Base-by-base conservation (phyloP, 2,888 invertebrate species). In the Suillia variegata region DNA sequence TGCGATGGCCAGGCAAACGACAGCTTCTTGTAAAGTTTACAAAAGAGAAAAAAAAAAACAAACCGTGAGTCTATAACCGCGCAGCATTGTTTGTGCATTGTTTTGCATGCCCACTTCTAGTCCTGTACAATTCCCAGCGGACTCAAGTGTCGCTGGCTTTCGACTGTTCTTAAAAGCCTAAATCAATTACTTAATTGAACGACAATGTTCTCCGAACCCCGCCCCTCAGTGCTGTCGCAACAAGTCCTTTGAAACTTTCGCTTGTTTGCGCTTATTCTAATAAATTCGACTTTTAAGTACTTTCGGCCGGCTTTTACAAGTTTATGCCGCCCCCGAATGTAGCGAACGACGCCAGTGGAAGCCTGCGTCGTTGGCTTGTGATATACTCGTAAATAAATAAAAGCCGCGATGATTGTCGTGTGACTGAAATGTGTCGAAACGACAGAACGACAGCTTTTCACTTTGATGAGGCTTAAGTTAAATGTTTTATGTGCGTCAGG, bases 111-210 rank as follows among this genome's bases (percentile, higher is more conserved):
- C n/a, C n/a, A 45, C 45, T 45, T 45, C 5, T 20, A 45, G 45
- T n/a, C n/a, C n/a, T n/a, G n/a, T n/a, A n/a, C n/a, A n/a, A n/a
- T n/a, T n/a, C n/a, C n/a, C n/a, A n/a, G n/a, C n/a, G n/a, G n/a
- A n/a, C n/a, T n/a, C n/a, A n/a, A n/a, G n/a, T n/a, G n/a, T n/a
- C n/a, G n/a, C n/a, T n/a, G n/a, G n/a, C n/a, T n/a, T n/a, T n/a
- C 42, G 68, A 70, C 69, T 70, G 68, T 62, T 65, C 71, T 73
- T 68, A 68, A 71, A 57, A 64, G 73, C 67, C 64, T 63, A 65
- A 73, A 74, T 74, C 76, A 77, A 77, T 77, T 77, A 77, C 73
- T 73, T 75, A 77, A 77, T 77, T 77, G 76, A 76, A 69, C 67
- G 71, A 72, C 66, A 71, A 71, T n/a, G n/a, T n/a, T n/a, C n/a